These are phyloP conservation scores for Oncopeltus fasciatus DNA, from an alignment of 1,140 invertebrate species.

Conservation along the genomic window DNA sequence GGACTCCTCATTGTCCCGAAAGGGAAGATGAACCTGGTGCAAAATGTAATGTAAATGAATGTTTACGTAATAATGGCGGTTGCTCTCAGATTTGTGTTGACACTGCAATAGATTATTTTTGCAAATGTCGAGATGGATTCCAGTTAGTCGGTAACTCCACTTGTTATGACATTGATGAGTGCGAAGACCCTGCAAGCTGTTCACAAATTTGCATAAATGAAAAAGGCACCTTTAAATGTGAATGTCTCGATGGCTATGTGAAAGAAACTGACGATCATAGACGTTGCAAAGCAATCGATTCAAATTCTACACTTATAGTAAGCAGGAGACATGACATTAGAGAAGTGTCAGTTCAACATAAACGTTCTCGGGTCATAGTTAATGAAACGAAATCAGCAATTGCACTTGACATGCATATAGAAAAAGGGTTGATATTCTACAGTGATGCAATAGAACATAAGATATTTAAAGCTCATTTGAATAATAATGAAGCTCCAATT, in stretches of 20 bases:
- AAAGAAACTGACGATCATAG: conserved; percentile 67
- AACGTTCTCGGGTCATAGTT: conserved; percentile 71
- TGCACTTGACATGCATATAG: conserved; percentile 72
- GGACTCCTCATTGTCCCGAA: no score
- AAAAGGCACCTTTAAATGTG: conserved; percentile 83
- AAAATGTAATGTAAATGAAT: no score
- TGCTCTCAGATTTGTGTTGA: no score
- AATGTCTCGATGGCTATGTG: conserved; percentile 74
- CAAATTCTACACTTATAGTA: conserved; percentile 62
- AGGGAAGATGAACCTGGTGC: no score
- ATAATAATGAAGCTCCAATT: conserved; percentile 67
- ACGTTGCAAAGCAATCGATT: conserved; percentile 72
- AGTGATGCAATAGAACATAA: conserved; percentile 62
- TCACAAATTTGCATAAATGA: conserved; percentile 86
- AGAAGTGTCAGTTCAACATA: conserved; percentile 56
- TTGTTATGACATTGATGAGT: conserved; percentile 91
- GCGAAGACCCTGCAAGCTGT: conserved; percentile 69
- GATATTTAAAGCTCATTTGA: conserved; percentile 54
- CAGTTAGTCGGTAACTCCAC: conserved; percentile 55
- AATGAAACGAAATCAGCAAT: conserved; percentile 75
- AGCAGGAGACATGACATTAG: conserved; percentile 74
- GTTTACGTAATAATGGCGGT: no score
- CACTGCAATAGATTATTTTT: no score
- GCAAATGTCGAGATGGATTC: conserved; percentile 63
- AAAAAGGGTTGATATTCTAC: conserved; percentile 67